Evolutionary conservation across 2,113 vertebrate species (phyloP), one percentile per base, ranked within the genome.

Genomic region (Columbina picui): DNA sequence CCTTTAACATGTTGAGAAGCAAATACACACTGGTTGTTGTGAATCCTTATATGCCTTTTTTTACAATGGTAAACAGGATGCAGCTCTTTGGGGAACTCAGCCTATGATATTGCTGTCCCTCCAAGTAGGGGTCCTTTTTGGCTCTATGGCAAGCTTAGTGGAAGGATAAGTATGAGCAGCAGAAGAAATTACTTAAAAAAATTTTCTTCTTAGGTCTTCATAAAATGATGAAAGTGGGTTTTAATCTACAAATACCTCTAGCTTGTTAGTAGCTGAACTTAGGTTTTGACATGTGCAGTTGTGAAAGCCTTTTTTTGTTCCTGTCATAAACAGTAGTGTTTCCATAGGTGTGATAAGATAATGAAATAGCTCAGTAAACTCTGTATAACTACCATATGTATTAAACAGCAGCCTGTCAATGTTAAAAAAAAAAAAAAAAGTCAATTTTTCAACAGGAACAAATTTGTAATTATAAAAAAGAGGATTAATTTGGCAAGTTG

Each of bases 201-300:
- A 30, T 43, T 27, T 4, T 57, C 73, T n/a, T 73, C 8, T 70
- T 59, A 70, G 41, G 8, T 63, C 45, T 92, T 88, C 34, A 14
- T 53, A 65, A 57, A 77, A 81, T 0, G 0, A 38, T 49, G 7
- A 13, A 80, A 52, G 10, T 36, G 5, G 4, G 0, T 0, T 23
- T 49, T 27, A 83, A 22, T 63, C 56, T 41, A 89, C 8, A 41
- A 76, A 34, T 55, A 32, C 12, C 29, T 83, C 61, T 39, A 41
- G 26, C 26, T 84, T 70, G 19, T 84, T 79, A 77, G n/a, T 20
- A 84, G 41, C 15, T 65, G 34, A 83, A 43, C 34, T 63, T 76
- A 11, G 7, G 27, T 68, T 84, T 92, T 87, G 32, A 20, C 25
- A n/a, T n/a, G 16, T 60, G 61, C 45, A n/a, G 49, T 43, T 77